phyloP scores from a whole-genome alignment of 1,140 invertebrate genomes.

The Pseudomyrmex gracilis region DNA sequence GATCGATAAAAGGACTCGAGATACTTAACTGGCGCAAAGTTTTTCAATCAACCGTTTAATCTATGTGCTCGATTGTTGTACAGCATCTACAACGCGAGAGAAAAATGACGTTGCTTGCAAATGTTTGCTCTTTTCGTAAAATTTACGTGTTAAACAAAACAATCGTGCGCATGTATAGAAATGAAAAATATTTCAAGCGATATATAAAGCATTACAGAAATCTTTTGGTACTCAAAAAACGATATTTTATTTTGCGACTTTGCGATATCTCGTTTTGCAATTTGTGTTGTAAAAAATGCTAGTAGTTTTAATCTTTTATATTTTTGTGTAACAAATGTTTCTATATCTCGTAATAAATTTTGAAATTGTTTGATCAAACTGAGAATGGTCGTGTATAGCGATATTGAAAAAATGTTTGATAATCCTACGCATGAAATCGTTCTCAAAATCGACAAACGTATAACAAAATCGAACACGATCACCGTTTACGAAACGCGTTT shows the following conservation, averaged over 20 bases:
- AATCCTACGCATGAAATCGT: neutral
- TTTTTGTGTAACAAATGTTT: neutral
- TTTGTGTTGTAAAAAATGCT: neutral
- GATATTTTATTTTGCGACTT: neutral
- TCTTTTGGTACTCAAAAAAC: neutral
- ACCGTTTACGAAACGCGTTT: neutral
- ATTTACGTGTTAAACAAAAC: neutral
- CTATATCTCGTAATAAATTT: conserved; percentile 25
- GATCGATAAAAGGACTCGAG: conserved; percentile 45
- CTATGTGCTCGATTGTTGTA: conserved; percentile 39
- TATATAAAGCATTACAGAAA: neutral
- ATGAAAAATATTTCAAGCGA: neutral
- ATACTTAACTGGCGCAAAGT: conserved; percentile 62
- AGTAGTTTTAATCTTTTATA: neutral
- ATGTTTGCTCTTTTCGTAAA: conserved; percentile 2
- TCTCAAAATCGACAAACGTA: neutral
- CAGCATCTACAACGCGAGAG: conserved; percentile 11
- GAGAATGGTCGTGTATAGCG: neutral
- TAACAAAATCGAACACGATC: neutral
- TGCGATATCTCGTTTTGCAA: neutral
- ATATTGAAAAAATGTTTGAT: neutral
- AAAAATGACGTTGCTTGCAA: neutral
- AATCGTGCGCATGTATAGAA: neutral
- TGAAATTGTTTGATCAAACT: neutral
- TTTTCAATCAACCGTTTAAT: conserved; percentile 62